A percentile compares a stretch with the other conserved stretches of the same genome.
phyloP scores from a whole-genome alignment of 2,113 vertebrate species.

The Indri indri region DNA sequence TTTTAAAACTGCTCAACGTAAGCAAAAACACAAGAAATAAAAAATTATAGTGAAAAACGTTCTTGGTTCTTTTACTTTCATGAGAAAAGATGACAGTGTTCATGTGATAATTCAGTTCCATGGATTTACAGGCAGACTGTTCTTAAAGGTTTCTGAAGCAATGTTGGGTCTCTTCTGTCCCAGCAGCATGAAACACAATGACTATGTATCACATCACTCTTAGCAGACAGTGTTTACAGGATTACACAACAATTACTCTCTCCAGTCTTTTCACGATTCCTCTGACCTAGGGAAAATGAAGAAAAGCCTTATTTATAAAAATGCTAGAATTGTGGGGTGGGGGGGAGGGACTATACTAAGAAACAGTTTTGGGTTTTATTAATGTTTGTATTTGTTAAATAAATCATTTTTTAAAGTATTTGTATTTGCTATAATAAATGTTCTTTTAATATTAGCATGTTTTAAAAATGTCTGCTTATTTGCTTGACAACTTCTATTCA shows the following conservation, averaged over 20 bases:
- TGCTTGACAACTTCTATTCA: slow-evolving; percentile 26
- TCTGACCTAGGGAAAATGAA: slow-evolving; percentile 90
- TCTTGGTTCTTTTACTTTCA: slow-evolving; percentile 78
- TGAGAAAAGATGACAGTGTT: slow-evolving; percentile 79
- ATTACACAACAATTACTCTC: slow-evolving; percentile 99
- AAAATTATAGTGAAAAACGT: slow-evolving; percentile 76
- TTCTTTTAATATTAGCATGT: not conserved
- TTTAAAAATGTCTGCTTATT: slow-evolving; percentile 38
- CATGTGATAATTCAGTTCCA: slow-evolving; percentile 81
- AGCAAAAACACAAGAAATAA: slow-evolving; percentile 78
- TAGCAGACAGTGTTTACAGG: slow-evolving; percentile 90
- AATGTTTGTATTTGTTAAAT: not conserved
- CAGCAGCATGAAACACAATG: slow-evolving; percentile 89
- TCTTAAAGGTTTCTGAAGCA: slow-evolving; percentile 84
- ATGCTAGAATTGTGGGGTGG: not conserved
- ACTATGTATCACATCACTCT: slow-evolving; percentile 86
- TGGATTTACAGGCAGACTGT: slow-evolving; percentile 83
- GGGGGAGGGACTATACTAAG: not conserved
- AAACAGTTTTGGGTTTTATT: not conserved
- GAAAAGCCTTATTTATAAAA: slow-evolving; percentile 52
- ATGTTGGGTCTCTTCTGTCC: slow-evolving; percentile 83
- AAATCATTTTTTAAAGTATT: no score
- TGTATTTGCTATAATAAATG: not conserved
- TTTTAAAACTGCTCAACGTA: slow-evolving; percentile 80
- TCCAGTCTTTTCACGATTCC: slow-evolving; percentile 98